Evolutionary conservation across 1,140 invertebrate genomes (phyloP).

Genomic region (Panulirus ornatus): DNA sequence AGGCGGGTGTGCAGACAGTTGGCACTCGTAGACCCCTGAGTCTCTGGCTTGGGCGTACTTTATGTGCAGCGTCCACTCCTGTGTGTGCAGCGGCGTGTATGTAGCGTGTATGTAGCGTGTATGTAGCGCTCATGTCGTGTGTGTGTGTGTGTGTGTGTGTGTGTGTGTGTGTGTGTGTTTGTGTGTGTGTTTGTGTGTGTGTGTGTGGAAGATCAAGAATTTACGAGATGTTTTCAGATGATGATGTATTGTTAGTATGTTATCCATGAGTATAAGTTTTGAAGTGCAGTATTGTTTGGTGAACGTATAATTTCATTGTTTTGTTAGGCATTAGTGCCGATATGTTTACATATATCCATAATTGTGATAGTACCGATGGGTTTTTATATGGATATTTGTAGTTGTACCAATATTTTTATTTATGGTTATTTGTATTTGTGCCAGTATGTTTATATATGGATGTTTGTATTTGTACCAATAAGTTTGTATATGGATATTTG

Average conservation of each 20-base stretch:
- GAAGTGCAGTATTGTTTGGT: not conserved
- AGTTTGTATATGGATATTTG: no score
- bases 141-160: not conserved
- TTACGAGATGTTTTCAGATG: no score
- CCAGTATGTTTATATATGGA: no score
- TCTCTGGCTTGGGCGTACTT: conserved; percentile 86
- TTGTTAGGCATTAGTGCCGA: not conserved
- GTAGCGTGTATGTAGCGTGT: not conserved
- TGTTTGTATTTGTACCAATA: no score
- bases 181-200: no score
- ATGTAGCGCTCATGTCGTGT: not conserved
- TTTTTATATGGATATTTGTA: not conserved
- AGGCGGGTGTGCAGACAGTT: conserved; percentile 88
- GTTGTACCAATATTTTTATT: no score
- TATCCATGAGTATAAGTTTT: not conserved
- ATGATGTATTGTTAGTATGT: no score
- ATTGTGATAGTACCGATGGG: not conserved
- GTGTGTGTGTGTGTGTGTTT: not conserved
- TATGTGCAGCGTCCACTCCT: conserved; percentile 87
- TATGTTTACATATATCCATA: not conserved
- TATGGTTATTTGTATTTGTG: no score
- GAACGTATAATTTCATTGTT: not conserved
- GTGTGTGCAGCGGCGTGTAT: conserved; percentile 59
- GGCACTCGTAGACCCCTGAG: conserved; percentile 87
- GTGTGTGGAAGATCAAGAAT: no score